A percentile compares a stretch with the other conserved stretches of the same genome.
phyloP scores from a whole-genome alignment of 1,140 invertebrate species.

The Episyrphus balteatus region DNA sequence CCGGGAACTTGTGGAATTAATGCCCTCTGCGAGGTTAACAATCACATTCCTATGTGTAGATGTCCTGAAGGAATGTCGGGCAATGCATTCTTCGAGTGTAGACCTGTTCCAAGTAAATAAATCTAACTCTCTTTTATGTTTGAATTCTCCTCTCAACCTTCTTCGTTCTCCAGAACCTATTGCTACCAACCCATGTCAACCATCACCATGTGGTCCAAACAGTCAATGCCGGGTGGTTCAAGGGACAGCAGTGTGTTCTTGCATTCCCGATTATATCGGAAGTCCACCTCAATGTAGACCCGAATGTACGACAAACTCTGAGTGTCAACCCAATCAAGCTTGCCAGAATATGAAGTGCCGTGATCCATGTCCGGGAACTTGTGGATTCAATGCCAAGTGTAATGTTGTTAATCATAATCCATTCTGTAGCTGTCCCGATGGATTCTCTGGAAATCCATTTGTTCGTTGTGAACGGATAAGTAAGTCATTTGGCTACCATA shows the following conservation, averaged over 20 bases:
- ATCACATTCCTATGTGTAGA: conserved; percentile 64
- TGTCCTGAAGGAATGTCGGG: conserved; percentile 63
- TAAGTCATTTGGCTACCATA: conserved; percentile 56
- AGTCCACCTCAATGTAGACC: conserved; percentile 62
- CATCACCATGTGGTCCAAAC: conserved; percentile 67
- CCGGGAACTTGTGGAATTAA: conserved; percentile 66
- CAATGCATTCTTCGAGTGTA: conserved; percentile 48
- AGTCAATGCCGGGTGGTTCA: conserved; percentile 61
- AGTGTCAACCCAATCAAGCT: conserved; percentile 56
- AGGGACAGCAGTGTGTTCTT: conserved; percentile 64
- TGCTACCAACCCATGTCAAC: conserved; percentile 49
- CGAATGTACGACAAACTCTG: conserved; percentile 63
- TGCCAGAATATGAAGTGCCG: conserved; percentile 69
- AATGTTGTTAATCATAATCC: conserved; percentile 49
- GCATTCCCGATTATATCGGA: conserved; percentile 55
- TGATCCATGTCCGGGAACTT: conserved; percentile 66
- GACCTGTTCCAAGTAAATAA: conserved; percentile 37
- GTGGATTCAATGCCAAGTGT: conserved; percentile 54
- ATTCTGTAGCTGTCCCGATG: conserved; percentile 47
- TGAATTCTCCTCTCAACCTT: conserved; percentile 16
- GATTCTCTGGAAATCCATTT: conserved; percentile 54
- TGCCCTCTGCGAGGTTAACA: conserved; percentile 61
- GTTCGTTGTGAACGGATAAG: conserved; percentile 43
- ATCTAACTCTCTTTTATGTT: conserved; percentile 4
- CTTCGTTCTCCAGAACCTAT: conserved; percentile 30